These are phyloP conservation scores for Drosophila persimilis DNA, from an alignment of 1,140 invertebrate species.

Conservation along the genomic window DNA sequence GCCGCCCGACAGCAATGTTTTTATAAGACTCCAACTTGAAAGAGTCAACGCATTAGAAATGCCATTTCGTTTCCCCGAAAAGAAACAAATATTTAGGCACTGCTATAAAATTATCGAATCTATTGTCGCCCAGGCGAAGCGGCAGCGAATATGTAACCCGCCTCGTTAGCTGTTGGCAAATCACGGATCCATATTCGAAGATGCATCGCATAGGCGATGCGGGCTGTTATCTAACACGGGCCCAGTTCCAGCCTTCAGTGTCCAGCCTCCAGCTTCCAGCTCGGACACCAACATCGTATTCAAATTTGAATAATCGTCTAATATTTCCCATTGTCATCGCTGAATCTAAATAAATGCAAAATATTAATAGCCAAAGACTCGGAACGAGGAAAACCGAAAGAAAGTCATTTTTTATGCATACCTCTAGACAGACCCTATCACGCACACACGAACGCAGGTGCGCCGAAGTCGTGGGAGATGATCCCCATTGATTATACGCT, in stretches of 20 bases:
- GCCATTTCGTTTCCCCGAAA: conserved; percentile 37
- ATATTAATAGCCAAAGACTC: conserved; percentile 63
- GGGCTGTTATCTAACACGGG: conserved; percentile 60
- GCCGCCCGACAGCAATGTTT: conserved; percentile 51
- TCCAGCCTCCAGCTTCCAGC: background rate
- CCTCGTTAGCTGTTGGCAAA: conserved; percentile 61
- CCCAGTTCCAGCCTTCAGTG: conserved; percentile 9
- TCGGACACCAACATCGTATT: conserved; percentile 43
- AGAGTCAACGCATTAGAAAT: conserved; percentile 30
- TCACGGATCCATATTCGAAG: conserved; percentile 66
- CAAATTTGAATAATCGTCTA: conserved; percentile 64
- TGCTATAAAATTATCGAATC: conserved; percentile 63
- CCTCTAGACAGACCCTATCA: conserved; percentile 2
- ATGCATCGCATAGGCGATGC: conserved; percentile 39
- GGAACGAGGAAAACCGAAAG: conserved; percentile 51
- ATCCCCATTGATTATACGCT: conserved; percentile 59
- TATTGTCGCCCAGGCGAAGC: conserved; percentile 47
- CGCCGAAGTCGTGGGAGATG: conserved; percentile 23
- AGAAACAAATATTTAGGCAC: conserved; percentile 47
- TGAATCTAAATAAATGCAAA: conserved; percentile 65
- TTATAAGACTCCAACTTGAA: conserved; percentile 53
- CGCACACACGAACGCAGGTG: conserved; percentile 1
- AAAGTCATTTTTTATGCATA: conserved; percentile 66
- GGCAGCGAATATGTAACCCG: conserved; percentile 40
- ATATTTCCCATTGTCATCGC: conserved; percentile 62